Evolutionary conservation across 2,113 vertebrate species (phyloP).

Genomic region (Pleuronectes platessa): DNA sequence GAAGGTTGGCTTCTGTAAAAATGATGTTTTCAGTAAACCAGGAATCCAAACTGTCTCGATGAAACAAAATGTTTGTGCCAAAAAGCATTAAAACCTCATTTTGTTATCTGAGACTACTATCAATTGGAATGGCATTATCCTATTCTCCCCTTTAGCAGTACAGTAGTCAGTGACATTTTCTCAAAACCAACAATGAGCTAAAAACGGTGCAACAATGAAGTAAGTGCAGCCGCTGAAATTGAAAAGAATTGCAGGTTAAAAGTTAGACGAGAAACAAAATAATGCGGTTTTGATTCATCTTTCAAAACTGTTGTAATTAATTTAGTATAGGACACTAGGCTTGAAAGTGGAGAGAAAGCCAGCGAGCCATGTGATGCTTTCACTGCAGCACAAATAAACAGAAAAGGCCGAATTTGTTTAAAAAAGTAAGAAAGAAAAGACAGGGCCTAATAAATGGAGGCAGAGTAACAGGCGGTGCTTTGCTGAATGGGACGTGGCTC

Average conservation of each 20-base stretch:
- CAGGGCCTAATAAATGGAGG: slow-evolving; percentile 5
- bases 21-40: neutral
- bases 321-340: neutral
- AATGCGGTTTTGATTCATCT: too few species aligned
- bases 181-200: neutral
- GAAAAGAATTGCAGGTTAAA: too few species aligned
- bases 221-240: neutral
- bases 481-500: slow-evolving; percentile 63
- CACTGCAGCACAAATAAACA: neutral
- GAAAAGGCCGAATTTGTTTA: neutral
- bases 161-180: slow-evolving; percentile 1
- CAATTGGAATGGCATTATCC: neutral
- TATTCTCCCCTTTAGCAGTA: neutral
- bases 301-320: too few species aligned
- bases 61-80: neutral
- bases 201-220: neutral
- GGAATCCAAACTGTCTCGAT: slow-evolving; percentile 8
- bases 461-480: slow-evolving; percentile 23
- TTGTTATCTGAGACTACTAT: slow-evolving; percentile 4
- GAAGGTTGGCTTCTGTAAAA: slow-evolving; percentile 5
- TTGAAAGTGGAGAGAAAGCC: neutral
- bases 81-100: slow-evolving; percentile 29
- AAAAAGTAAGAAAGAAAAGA: neutral
- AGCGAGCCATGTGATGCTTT: neutral
- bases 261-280: neutral